These are phyloP conservation scores for Chiridota heheva DNA, from an alignment of 35 echinoderm and acorn worm genomes.

Conservation along the genomic window DNA sequence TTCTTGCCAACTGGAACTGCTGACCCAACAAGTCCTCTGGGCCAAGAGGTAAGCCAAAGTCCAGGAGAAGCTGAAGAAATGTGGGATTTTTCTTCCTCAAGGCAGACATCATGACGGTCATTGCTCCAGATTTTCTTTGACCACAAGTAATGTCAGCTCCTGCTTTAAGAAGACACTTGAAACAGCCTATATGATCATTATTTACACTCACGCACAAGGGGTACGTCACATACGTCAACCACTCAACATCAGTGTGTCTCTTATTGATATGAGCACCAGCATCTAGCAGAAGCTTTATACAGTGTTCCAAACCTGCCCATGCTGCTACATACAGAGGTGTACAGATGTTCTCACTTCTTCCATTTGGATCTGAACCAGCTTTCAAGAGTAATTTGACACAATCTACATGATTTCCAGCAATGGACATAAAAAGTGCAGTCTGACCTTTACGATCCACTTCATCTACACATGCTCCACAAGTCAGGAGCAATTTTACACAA, in stretches of 20 bases:
- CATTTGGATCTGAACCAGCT: conserved; percentile 58
- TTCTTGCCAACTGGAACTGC: neutral
- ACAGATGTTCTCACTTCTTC: conserved; percentile 50
- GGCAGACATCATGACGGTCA: conserved; percentile 29
- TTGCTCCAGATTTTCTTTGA: conserved; percentile 9
- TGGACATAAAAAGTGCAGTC: conserved; percentile 67
- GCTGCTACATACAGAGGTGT: conserved; percentile 65
- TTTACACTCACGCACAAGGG: conserved; percentile 61
- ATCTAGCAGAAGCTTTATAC: conserved; percentile 47
- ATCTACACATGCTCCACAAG: conserved; percentile 39
- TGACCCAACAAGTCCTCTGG: neutral
- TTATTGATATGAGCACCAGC: conserved; percentile 61
- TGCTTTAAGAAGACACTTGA: conserved; percentile 30
- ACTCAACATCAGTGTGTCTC: conserved; percentile 27
- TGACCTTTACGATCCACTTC: conserved; percentile 73
- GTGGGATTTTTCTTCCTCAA: conserved; percentile 27
- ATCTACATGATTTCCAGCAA: conserved; percentile 62
- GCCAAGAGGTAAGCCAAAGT: conserved; percentile 45
- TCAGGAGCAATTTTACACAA: conserved; percentile 47
- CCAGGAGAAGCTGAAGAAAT: conserved; percentile 38
- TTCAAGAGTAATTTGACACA: conserved; percentile 53
- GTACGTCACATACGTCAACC: conserved; percentile 11
- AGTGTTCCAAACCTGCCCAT: conserved; percentile 51
- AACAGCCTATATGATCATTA: conserved; percentile 55
- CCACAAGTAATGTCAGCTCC: conserved; percentile 61